Base-by-base conservation (phyloP, 2,888 invertebrate species). In the Artemia sinica region DNA sequence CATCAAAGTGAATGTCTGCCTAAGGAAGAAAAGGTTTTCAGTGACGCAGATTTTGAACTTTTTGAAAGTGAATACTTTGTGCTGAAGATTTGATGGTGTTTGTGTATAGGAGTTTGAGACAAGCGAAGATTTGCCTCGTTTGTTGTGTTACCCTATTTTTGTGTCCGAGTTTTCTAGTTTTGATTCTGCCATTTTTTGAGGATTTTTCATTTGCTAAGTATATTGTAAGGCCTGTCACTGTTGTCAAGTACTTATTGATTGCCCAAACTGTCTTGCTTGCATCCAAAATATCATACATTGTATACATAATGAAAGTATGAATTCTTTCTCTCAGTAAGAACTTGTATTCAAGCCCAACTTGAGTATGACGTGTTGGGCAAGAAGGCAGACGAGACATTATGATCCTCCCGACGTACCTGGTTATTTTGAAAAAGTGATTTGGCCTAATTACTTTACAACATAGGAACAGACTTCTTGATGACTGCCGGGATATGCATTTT, bases 391-490 rank as follows among this genome's bases (percentile, higher is more conserved):
- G 48, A 79, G 89, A 51, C 41, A 49, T 12, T 95, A 94, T 77
- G 84, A 86, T 68, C 94, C 94, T 28, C 88, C 93, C 1, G 93
- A 94, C 80, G 81, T 86, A 2, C 84, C 84, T 0, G 90, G 91
- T 0, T 95, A 94, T 80, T 93, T 93, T 79, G 90, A 93, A 66
- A 79, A 79, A 72, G 85, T 87, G 75, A 91, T 88, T 14, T 95
- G 94, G 93, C 93, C 93, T n/a, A 85, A 86, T 75, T 89, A 92
- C 73, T 71, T 77, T 50, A 72, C n/a, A 76, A 79, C 72, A 41
- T 41, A 72, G 75, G 58, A 71, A 75, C 69, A 73, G 74, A 48
- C 72, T 76, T 41, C 68, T 14, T 18, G 11, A 51, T 13, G 11
- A 11, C 13, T 14, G 12, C 9, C 63, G 52, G 8, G 58, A 68